A percentile compares a stretch with the other conserved stretches of the same genome.
Evolutionary conservation across 2,888 invertebrate genomes (phyloP).

Genomic region (Parthenolecanium corni): DNA sequence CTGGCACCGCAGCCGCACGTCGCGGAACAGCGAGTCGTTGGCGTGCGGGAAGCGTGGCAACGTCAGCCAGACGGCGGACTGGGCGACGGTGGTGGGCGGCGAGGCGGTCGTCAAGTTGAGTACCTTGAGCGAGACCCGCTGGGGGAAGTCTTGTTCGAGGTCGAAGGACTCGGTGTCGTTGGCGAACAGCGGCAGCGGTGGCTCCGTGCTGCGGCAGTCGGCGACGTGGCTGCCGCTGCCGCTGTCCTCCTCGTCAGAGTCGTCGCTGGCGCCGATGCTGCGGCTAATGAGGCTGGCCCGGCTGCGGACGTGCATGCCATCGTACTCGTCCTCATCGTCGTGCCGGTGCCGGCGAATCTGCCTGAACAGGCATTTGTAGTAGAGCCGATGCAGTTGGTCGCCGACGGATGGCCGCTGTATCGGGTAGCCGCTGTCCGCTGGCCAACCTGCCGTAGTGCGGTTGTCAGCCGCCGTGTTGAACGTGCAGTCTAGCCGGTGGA

Average conservation of each 20-base stretch:
- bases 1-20: slow-evolving; percentile 11
- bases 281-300: neutral
- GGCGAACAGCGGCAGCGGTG: slow-evolving; percentile 13
- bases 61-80: slow-evolving; percentile 19
- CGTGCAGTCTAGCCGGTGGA: slow-evolving; percentile 15
- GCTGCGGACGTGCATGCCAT: slow-evolving; percentile 8
- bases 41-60: slow-evolving; percentile 18
- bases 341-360: neutral
- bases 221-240: neutral
- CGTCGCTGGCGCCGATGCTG: too few species aligned
- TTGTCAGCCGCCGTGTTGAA: slow-evolving; percentile 18
- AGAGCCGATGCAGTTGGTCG: slow-evolving; percentile 17
- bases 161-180: slow-evolving; percentile 22
- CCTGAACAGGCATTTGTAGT: slow-evolving; percentile 14
- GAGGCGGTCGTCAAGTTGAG: slow-evolving; percentile 12
- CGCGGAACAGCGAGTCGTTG: slow-evolving; percentile 13
- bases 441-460: neutral
- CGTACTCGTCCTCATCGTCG: neutral
- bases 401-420: neutral
- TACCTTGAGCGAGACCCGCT: slow-evolving; percentile 12
- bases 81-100: neutral
- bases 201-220: slow-evolving; percentile 21
- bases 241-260: neutral
- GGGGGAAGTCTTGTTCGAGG: slow-evolving; percentile 19
- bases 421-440: neutral